Conservation (phyloP, 2,113 vertebrate genomes). For the Grammomys surdaster region DNA sequence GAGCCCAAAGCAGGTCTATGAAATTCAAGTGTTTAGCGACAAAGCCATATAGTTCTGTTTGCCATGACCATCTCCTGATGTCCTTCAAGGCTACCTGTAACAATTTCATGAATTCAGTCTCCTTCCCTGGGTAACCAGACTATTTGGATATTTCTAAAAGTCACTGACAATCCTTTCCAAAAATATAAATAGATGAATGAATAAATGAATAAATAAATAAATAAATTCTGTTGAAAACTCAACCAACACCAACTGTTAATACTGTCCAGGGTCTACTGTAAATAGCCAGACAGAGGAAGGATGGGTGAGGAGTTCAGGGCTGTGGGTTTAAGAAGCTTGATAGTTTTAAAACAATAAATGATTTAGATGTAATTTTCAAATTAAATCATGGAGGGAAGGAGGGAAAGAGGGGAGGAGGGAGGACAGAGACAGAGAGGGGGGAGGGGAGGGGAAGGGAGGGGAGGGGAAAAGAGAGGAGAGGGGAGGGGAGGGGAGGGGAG, state of each 20-base stretch:
- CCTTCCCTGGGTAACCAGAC: neutral
- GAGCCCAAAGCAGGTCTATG: neutral
- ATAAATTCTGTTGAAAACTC: neutral
- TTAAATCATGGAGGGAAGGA: neutral
- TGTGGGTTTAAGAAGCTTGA: neutral
- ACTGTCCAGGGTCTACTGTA: neutral
- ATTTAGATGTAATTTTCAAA: conserved; percentile 26
- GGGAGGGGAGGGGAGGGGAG: no score
- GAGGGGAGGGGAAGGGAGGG: no score
- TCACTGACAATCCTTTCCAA: neutral
- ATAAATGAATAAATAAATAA: neutral
- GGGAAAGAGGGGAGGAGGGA: neutral
- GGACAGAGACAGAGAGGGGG: neutral
- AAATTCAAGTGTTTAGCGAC: neutral
- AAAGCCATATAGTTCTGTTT: neutral
- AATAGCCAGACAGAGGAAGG: neutral
- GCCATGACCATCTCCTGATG: neutral
- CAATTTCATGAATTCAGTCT: neutral
- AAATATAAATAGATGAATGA: neutral
- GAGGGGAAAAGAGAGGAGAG: no score
- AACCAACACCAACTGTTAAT: neutral
- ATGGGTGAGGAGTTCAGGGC: neutral
- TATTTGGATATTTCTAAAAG: conserved; percentile 36
- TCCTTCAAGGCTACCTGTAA: neutral
- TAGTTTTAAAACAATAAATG: neutral